Percentiles rank a stretch among this genome's conserved stretches.
These are phyloP conservation scores for Acanthoscelides obtectus DNA, from an alignment of 2,888 invertebrate species.

Conservation along the genomic window DNA sequence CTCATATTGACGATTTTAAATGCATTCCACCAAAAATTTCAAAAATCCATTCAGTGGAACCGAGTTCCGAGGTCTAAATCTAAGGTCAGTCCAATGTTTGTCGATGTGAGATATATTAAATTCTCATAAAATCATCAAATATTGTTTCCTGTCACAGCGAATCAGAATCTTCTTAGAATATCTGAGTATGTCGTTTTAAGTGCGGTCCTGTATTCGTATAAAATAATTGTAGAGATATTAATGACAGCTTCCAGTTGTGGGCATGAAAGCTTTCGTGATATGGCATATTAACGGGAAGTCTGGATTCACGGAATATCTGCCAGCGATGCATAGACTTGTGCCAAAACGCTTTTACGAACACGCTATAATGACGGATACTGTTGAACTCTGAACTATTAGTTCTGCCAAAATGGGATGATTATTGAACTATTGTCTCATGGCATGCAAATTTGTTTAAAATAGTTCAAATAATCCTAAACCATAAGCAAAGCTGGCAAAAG, in stretches of 20 bases:
- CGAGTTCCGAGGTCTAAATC: too few species aligned
- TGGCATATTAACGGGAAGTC: background rate
- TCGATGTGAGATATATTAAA: too few species aligned
- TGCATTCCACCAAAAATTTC: too few species aligned
- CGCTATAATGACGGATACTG: background rate
- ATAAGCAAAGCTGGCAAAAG: too few species aligned
- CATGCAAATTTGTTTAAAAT: background rate
- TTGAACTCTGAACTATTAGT: background rate
- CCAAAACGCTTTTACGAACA: background rate
- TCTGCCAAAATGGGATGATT: background rate
- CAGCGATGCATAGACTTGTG: background rate
- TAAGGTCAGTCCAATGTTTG: too few species aligned
- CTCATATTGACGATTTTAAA: too few species aligned
- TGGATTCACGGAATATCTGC: background rate
- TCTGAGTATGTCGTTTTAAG: too few species aligned
- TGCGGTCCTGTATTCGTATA: background rate
- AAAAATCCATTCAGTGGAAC: too few species aligned
- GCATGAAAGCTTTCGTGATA: background rate
- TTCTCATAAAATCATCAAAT: too few species aligned
- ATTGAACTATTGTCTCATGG: background rate
- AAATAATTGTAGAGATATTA: background rate
- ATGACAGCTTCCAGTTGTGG: background rate
- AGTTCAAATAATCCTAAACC: too few species aligned
- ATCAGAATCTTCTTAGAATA: too few species aligned
- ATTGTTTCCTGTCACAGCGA: too few species aligned